phyloP scores from a whole-genome alignment of 1,140 invertebrate genomes.

The Aphelinus atriplicis region DNA sequence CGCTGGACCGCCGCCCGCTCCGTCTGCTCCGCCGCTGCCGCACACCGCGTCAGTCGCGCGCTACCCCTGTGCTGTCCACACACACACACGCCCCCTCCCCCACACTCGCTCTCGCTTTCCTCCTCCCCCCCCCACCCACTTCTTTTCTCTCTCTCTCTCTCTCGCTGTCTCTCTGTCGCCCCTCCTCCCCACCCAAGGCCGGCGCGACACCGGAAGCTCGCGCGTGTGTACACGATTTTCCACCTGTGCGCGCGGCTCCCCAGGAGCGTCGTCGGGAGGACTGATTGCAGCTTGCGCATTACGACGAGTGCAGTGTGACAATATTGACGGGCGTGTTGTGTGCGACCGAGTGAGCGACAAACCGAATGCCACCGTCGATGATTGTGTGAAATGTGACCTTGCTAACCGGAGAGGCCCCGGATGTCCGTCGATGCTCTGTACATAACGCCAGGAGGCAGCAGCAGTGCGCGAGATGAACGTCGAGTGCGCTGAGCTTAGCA shows the following conservation, averaged over 20 bases:
- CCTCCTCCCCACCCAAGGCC: neutral
- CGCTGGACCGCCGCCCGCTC: slow-evolving; percentile 67
- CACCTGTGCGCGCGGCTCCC: neutral
- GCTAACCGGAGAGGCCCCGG: neutral
- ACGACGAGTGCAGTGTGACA: neutral
- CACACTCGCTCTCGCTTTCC: neutral
- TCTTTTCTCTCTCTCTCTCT: slow-evolving; percentile 5
- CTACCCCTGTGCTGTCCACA: neutral
- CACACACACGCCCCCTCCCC: neutral
- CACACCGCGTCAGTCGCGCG: neutral
- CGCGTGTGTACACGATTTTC: too few relatives aligned
- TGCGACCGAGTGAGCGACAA: neutral
- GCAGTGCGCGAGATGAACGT: too few relatives aligned
- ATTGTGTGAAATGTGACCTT: slow-evolving; percentile 8
- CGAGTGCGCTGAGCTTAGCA: too few relatives aligned
- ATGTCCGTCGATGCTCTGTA: too few relatives aligned
- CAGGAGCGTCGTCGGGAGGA: slow-evolving; percentile 1
- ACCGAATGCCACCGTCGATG: neutral
- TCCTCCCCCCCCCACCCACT: neutral
- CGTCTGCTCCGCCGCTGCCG: slow-evolving; percentile 16
- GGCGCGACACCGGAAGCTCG: neutral
- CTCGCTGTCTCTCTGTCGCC: slow-evolving; percentile 8
- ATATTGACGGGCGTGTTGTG: neutral
- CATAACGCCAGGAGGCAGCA: too few relatives aligned
- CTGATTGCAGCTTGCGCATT: neutral